These are phyloP conservation scores for Hydractinia echinata DNA, from an alignment of 30 jellyfish, hydroid and myxozoan species.

Conservation along the genomic window DNA sequence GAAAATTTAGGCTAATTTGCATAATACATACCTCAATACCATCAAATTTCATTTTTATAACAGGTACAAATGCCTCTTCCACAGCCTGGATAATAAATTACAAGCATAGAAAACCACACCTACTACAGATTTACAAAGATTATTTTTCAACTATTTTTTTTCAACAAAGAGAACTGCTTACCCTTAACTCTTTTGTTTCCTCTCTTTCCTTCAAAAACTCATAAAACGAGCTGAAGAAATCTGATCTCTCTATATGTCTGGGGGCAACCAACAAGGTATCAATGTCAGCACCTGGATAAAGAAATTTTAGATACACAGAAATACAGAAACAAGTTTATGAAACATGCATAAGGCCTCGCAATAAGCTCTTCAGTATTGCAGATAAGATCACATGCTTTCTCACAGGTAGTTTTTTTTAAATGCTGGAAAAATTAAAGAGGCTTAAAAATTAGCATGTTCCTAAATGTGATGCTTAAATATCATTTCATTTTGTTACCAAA, in stretches of 20 bases:
- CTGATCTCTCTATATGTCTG: constrained; percentile 82
- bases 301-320: no score
- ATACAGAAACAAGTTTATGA: no score
- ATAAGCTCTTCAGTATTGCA: no score
- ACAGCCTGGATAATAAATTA: constrained; percentile 58
- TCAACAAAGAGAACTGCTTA: constrained; percentile 16
- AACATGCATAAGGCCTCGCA: no score
- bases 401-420: no score
- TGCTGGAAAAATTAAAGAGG: no score
- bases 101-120: background rate
- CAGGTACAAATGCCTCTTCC: constrained; percentile 98
- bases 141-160: background rate
- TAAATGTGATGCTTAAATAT: no score
- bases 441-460: no score
- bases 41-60: constrained; percentile 88
- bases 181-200: constrained; percentile 87
- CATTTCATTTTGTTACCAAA: no score
- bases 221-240: constrained; percentile 83
- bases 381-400: no score
- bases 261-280: constrained; percentile 98
- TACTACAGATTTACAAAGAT: background rate
- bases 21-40: constrained; percentile 78
- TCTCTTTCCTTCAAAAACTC: constrained; percentile 81
- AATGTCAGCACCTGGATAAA: constrained; percentile 93
- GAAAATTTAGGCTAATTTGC: no score